Evolutionary conservation across 2,888 invertebrate species (phyloP), one percentile per base, ranked within the genome.

Genomic region (Chelonus formosanus): DNA sequence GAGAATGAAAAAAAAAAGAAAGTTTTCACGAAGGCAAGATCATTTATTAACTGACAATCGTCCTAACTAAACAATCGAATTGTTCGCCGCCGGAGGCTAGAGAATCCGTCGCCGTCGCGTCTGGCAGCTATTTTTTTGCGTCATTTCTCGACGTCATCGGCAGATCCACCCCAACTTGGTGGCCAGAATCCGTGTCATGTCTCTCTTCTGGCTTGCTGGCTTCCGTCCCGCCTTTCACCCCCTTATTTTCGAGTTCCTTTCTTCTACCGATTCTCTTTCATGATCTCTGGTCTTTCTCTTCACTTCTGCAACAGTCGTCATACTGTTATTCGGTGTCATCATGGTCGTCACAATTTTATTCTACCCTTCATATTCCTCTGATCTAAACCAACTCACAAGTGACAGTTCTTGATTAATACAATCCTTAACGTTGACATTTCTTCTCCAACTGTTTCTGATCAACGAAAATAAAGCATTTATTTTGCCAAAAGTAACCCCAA

Each of bases 391-490:
- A 54, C 35, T 58, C 77, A 78, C 70, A 78, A 74, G 77, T 82
- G 83, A 83, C 83, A 82, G 81, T 74, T 70, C 74, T 81, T 83
- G 83, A 83, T 83, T 83, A 83, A 83, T 83, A 82, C 80, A 82
- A 82, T 80, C 77, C 82, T 79, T 82, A 82, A 82, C 82, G 79
- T 55, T 60, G 31, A 34, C 43, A 20, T 6, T 43, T 47, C 44
- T 8, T 34, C 48, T 31, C 34, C 31, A 32, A 8, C 45, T 40
- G 40, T 40, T 40, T 40, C 6, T 40, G 40, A 40, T 40, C 40
- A 40, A 40, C 5, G 40, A 6, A 6, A 40, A 40, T 6, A 5
- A 40, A 40, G 40, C 6, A 40, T 40, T 40, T 40, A 5, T 5
- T 40, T 4, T 40, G 40, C 3, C 5, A 40, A 6, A 40, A 40